Evolutionary conservation across 2,888 invertebrate species (phyloP).

Genomic region (Dendrolimus pini): DNA sequence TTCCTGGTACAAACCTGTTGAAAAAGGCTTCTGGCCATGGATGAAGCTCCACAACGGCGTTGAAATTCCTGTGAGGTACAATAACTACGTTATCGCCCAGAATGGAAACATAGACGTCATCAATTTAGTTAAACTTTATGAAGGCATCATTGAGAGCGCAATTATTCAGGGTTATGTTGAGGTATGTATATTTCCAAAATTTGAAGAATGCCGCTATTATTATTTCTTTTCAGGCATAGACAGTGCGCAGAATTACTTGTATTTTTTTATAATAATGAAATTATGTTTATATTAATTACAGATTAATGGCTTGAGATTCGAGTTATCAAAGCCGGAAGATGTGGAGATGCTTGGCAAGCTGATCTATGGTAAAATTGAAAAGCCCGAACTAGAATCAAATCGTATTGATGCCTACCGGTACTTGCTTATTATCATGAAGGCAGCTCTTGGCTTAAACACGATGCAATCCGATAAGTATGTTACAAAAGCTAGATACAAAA

Average conservation of each 20-base stretch:
- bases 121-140: constrained; percentile 51
- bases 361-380: constrained; percentile 63
- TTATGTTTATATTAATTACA: constrained; percentile 16
- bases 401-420: constrained; percentile 72
- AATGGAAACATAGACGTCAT: constrained; percentile 41
- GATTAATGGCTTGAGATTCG: constrained; percentile 54
- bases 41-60: constrained; percentile 73
- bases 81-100: constrained; percentile 48
- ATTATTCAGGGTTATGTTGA: constrained; percentile 73
- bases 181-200: constrained; percentile 24
- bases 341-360: constrained; percentile 73
- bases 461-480: constrained; percentile 52
- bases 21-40: constrained; percentile 76
- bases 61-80: constrained; percentile 67
- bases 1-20: constrained; percentile 58
- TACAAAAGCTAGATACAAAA: constrained; percentile 3
- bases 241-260: background rate
- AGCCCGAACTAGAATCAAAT: constrained; percentile 45
- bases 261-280: background rate
- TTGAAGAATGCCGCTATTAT: too few species aligned
- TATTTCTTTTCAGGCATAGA: too few species aligned
- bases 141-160: constrained; percentile 75
- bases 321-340: constrained; percentile 62
- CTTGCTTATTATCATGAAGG: constrained; percentile 73
- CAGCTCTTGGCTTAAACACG: constrained; percentile 57